phyloP scores from a whole-genome alignment of 2,113 vertebrate species.

The Cisticola juncidis region DNA sequence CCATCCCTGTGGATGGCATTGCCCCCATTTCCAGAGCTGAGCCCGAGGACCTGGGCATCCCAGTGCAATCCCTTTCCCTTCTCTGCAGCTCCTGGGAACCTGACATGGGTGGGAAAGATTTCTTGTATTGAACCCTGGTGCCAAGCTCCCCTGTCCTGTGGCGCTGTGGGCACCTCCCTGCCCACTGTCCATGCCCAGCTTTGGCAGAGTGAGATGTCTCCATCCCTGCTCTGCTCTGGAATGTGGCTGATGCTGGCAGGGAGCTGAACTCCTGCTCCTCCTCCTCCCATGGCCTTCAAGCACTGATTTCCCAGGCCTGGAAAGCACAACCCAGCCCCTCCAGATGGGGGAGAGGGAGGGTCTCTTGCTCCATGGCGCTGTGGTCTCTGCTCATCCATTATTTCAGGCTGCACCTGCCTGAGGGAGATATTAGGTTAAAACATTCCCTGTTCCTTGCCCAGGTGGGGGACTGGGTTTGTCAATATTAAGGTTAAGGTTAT shows the following conservation, averaged over 20 bases:
- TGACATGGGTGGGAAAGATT: neutral
- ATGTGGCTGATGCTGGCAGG: neutral
- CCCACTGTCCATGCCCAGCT: fast-evolving
- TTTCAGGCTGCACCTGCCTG: neutral
- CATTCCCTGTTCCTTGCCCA: neutral
- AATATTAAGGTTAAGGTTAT: no score
- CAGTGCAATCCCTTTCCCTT: neutral
- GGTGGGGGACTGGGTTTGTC: neutral
- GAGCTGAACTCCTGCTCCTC: neutral
- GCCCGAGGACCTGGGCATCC: neutral
- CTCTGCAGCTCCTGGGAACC: neutral
- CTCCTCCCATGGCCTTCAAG: neutral
- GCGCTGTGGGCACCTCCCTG: neutral
- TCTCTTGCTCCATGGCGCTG: fast-evolving
- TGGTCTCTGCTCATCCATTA: neutral
- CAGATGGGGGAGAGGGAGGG: no score
- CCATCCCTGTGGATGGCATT: fast-evolving
- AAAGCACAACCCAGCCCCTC: neutral
- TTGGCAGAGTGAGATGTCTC: neutral
- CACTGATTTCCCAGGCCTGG: neutral
- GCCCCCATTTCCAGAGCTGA: neutral
- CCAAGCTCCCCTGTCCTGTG: neutral
- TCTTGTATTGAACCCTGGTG: neutral
- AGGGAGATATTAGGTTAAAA: neutral
- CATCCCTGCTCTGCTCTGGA: neutral